Conservation (phyloP, 2,797 vertebrate genomes). For the Sebastes kiyomatsui region DNA sequence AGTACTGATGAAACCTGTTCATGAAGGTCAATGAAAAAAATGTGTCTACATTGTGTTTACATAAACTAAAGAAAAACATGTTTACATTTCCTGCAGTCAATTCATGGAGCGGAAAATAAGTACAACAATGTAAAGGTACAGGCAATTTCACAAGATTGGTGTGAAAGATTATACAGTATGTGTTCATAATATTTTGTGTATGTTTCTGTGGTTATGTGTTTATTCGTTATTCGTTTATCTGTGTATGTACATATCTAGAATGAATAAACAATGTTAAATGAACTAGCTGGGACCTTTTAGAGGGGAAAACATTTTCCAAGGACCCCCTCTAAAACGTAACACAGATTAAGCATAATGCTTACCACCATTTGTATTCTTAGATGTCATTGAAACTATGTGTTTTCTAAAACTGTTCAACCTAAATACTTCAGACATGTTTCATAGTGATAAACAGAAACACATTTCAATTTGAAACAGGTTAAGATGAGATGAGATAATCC, state of each 20-base stretch:
- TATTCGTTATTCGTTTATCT: neutral
- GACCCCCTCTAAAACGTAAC: too few species aligned
- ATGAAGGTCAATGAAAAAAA: neutral
- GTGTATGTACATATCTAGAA: neutral
- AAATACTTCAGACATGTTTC: too few species aligned
- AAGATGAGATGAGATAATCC: too few species aligned
- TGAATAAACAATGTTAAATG: neutral
- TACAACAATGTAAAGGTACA: neutral
- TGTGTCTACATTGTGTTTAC: neutral
- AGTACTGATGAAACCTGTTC: neutral
- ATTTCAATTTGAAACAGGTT: too few species aligned
- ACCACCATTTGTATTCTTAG: too few species aligned
- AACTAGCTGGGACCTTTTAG: too few species aligned
- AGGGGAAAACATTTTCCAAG: too few species aligned
- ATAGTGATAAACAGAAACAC: too few species aligned
- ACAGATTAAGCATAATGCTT: too few species aligned
- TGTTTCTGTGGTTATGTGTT: neutral
- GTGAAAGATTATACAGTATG: neutral
- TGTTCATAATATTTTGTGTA: neutral
- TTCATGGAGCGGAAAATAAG: neutral
- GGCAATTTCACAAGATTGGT: neutral
- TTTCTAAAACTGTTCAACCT: too few species aligned
- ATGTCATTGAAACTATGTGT: too few species aligned
- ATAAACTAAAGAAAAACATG: neutral
- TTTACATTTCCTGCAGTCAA: neutral